These are phyloP conservation scores for Strigamia maritima DNA, from an alignment of 2,888 invertebrate genomes.

Conservation along the genomic window DNA sequence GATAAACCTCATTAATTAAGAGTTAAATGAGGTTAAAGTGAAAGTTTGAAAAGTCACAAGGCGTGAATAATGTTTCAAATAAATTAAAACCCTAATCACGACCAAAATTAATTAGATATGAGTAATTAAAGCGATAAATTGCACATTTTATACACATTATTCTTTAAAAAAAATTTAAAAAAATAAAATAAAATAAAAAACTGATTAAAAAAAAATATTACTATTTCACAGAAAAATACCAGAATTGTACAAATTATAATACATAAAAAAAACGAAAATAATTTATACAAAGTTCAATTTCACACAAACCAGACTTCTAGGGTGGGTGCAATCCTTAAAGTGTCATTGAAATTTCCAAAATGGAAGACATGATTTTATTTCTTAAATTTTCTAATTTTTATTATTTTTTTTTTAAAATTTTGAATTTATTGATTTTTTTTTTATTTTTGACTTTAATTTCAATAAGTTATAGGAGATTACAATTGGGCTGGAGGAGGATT, in stretches of 20 bases:
- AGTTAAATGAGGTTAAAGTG: not conserved
- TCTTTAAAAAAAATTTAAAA: not conserved
- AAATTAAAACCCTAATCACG: not conserved
- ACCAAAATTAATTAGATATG: not conserved
- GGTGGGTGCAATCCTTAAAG: constrained; percentile 1
- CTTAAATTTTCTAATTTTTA: too few species aligned
- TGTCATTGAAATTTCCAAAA: not conserved
- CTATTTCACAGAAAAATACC: not conserved
- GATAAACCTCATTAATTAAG: not conserved
- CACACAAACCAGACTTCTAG: not conserved
- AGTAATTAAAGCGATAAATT: not conserved
- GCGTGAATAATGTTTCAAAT: not conserved
- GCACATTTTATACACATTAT: not conserved
- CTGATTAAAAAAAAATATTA: too few species aligned
- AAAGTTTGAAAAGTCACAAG: not conserved
- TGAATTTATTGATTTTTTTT: not conserved
- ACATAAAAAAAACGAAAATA: not conserved
- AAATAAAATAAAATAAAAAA: too few species aligned
- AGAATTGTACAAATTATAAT: not conserved
- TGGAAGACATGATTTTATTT: not conserved
- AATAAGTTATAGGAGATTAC: not conserved
- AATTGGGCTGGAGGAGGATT: not conserved
- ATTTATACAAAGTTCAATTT: not conserved
- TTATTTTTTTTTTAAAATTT: not conserved
- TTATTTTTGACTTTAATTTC: not conserved